Conservation (phyloP, 2,888 invertebrate species). For the Herminia tarsipennalis region DNA sequence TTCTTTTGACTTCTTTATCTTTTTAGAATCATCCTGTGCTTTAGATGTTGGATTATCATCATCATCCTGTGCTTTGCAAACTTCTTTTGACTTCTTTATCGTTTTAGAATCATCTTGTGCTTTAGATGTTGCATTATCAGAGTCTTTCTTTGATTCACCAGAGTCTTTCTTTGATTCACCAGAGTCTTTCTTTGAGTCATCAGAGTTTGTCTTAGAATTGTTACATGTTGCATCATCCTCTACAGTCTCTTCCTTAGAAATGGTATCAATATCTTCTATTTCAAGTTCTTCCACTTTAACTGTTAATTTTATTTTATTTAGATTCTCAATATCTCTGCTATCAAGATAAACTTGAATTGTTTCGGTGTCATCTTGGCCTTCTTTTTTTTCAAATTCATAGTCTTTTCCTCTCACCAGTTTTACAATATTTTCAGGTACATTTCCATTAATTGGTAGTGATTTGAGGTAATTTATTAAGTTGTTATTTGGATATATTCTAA, state of each 20-base stretch:
- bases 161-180: slow-evolving; percentile 3
- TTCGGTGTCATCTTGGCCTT: slow-evolving; percentile 34
- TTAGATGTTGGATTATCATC: neutral
- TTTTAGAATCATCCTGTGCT: slow-evolving; percentile 5
- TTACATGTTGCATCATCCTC: too few species aligned
- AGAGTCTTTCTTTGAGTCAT: slow-evolving; percentile 3
- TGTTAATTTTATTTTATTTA: slow-evolving; percentile 57
- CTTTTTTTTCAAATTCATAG: slow-evolving; percentile 34
- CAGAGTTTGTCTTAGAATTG: slow-evolving; percentile 1
- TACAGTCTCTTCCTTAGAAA: slow-evolving; percentile 13
- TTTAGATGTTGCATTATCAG: neutral
- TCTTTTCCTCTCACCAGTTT: slow-evolving; percentile 54
- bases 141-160: slow-evolving; percentile 12
- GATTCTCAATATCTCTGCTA: slow-evolving; percentile 57
- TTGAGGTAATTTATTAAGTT: slow-evolving; percentile 84
- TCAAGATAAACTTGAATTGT: slow-evolving; percentile 48
- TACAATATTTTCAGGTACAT: slow-evolving; percentile 83
- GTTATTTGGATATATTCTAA: slow-evolving; percentile 88
- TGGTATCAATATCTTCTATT: slow-evolving; percentile 14
- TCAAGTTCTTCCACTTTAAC: slow-evolving; percentile 23
- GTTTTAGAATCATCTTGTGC: slow-evolving; percentile 5
- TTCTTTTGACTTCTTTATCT: neutral
- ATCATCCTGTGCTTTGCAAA: slow-evolving; percentile 17
- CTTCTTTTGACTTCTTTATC: slow-evolving; percentile 10
- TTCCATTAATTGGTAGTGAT: slow-evolving; percentile 70